Percentiles rank a stretch among this genome's conserved stretches.
These are phyloP conservation scores for Cecropterus lyciades DNA, from an alignment of 1,140 invertebrate genomes.

Conservation along the genomic window DNA sequence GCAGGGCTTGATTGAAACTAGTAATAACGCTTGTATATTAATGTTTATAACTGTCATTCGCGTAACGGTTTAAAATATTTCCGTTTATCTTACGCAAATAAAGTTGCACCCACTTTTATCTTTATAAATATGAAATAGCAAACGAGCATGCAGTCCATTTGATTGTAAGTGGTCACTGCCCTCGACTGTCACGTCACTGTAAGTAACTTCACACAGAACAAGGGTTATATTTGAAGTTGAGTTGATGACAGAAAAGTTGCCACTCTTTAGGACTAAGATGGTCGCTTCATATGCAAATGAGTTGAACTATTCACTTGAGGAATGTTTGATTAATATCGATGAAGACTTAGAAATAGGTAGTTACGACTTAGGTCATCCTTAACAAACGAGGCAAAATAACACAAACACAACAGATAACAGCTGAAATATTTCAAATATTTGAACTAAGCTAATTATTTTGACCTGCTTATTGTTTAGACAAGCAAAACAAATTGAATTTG, in stretches of 20 bases:
- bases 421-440: constrained; percentile 32
- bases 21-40: constrained; percentile 4
- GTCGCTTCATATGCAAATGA: too few species aligned
- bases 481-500: constrained; percentile 36
- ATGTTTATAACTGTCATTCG: neutral
- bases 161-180: too few species aligned
- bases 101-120: too few species aligned
- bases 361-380: neutral
- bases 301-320: neutral
- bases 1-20: constrained; percentile 28
- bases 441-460: constrained; percentile 38
- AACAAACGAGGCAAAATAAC: constrained; percentile 19
- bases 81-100: neutral
- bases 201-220: too few species aligned
- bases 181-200: too few species aligned
- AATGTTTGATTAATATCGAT: neutral
- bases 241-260: too few species aligned
- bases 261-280: too few species aligned
- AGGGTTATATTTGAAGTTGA: too few species aligned
- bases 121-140: too few species aligned
- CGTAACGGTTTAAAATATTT: constrained; percentile 3
- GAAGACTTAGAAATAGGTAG: neutral
- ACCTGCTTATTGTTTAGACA: constrained; percentile 40
- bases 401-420: constrained; percentile 1
- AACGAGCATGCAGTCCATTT: too few species aligned